Conservation (phyloP, 2,797 vertebrate species). For the Enteromius unitaeniatus region DNA sequence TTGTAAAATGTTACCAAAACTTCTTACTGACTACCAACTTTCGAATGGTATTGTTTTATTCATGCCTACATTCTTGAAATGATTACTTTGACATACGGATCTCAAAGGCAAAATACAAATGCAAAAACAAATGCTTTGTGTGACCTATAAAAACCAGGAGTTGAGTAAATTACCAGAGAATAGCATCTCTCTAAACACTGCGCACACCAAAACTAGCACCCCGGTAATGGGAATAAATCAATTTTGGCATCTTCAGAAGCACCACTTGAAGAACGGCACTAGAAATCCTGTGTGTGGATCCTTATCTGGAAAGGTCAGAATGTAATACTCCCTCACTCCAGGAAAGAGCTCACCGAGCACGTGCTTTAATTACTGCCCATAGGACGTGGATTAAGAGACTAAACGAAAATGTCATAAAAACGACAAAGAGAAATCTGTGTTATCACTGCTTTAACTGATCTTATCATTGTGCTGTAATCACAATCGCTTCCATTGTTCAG, state of each 20-base stretch:
- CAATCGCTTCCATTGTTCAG: slow-evolving; percentile 55
- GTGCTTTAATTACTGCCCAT: slow-evolving; percentile 76
- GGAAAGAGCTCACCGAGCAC: slow-evolving; percentile 68
- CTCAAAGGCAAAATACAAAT: slow-evolving; percentile 8
- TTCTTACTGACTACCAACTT: not conserved
- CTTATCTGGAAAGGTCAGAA: slow-evolving; percentile 75
- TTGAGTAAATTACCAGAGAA: slow-evolving; percentile 23
- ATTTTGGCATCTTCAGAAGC: slow-evolving; percentile 77
- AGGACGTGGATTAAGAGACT: slow-evolving; percentile 75
- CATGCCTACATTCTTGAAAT: not conserved
- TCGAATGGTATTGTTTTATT: not conserved
- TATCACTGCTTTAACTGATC: slow-evolving; percentile 72
- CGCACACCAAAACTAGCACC: slow-evolving; percentile 63
- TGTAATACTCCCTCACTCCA: slow-evolving; percentile 73
- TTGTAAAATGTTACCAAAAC: not conserved
- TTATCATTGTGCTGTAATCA: slow-evolving; percentile 73
- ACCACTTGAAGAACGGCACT: slow-evolving; percentile 73
- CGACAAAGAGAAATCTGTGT: slow-evolving; percentile 64
- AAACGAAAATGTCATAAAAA: slow-evolving; percentile 76
- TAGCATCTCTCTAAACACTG: slow-evolving; percentile 68
- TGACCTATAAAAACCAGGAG: slow-evolving; percentile 9
- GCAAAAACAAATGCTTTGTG: slow-evolving; percentile 1
- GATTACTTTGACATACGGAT: not conserved
- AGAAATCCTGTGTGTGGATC: slow-evolving; percentile 70
- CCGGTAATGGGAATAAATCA: slow-evolving; percentile 67